Evolutionary conservation across 2,113 vertebrate genomes (phyloP).

Genomic region (Edolisoma coerulescens): DNA sequence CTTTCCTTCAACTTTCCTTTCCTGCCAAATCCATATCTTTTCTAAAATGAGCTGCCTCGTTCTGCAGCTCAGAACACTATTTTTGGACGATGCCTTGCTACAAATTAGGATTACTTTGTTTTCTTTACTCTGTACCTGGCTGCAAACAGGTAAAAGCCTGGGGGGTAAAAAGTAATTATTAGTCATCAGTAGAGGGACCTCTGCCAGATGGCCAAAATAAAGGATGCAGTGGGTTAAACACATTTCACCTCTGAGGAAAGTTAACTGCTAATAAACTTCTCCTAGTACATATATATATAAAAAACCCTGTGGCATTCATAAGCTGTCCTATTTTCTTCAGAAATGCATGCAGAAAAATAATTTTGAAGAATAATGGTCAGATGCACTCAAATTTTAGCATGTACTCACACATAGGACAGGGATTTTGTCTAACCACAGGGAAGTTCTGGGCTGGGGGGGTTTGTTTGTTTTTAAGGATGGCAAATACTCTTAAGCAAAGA

Average conservation of each 20-base stretch:
- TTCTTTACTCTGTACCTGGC: background rate
- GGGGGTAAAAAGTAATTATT: background rate
- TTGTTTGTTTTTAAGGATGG: background rate
- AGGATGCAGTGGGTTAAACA: background rate
- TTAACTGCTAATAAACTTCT: background rate
- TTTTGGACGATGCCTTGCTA: background rate
- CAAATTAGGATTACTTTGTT: background rate
- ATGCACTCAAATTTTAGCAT: background rate
- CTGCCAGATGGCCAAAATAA: background rate
- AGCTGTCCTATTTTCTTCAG: background rate
- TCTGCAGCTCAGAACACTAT: background rate
- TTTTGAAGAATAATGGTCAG: background rate
- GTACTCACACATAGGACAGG: accelerated
- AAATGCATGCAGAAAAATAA: background rate
- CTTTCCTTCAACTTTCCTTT: background rate
- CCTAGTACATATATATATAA: background rate
- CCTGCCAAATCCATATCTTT: background rate
- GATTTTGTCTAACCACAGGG: background rate
- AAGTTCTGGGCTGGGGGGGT: accelerated
- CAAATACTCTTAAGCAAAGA: background rate
- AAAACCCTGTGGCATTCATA: background rate
- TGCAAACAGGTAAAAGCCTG: background rate
- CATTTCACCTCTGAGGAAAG: background rate
- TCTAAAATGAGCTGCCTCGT: background rate
- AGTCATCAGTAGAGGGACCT: background rate